phyloP scores from a whole-genome alignment of 2,888 invertebrate species.

The Drosophila gaucha region DNA sequence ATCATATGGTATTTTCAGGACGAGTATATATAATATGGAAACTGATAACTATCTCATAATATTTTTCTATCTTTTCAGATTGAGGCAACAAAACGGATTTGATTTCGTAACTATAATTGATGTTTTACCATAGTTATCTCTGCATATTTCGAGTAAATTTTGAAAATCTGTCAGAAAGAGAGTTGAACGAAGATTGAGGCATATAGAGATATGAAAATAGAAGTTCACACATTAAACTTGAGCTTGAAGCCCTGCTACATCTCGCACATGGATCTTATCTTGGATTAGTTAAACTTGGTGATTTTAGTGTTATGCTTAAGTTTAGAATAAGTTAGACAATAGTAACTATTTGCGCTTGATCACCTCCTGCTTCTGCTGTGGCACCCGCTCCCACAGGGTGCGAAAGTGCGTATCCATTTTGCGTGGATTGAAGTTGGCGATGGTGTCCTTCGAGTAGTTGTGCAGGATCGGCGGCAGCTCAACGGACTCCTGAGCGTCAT shows the following conservation, averaged over 20 bases:
- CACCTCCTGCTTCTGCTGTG: slow-evolving; percentile 60
- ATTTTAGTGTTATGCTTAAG: too few species aligned
- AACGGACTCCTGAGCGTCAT: slow-evolving; percentile 39
- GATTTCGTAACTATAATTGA: too few species aligned
- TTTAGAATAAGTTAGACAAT: too few species aligned
- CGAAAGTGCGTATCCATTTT: slow-evolving; percentile 59
- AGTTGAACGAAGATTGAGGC: too few species aligned
- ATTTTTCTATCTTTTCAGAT: neutral
- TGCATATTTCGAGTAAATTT: neutral
- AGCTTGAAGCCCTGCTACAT: too few species aligned
- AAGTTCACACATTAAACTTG: too few species aligned
- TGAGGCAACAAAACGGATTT: neutral
- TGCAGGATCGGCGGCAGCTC: slow-evolving; percentile 49
- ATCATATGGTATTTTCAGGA: neutral
- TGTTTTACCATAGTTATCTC: neutral
- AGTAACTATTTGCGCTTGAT: slow-evolving; percentile 49
- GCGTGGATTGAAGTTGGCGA: slow-evolving; percentile 64
- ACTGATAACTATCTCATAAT: neutral
- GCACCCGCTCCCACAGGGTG: slow-evolving; percentile 57
- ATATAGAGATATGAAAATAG: too few species aligned
- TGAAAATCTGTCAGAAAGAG: neutral
- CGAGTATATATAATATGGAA: neutral
- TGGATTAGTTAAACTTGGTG: too few species aligned
- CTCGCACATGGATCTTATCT: neutral
- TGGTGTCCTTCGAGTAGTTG: slow-evolving; percentile 58